Conservation (phyloP, 2,797 vertebrate genomes). For the Propithecus perrieri region DNA sequence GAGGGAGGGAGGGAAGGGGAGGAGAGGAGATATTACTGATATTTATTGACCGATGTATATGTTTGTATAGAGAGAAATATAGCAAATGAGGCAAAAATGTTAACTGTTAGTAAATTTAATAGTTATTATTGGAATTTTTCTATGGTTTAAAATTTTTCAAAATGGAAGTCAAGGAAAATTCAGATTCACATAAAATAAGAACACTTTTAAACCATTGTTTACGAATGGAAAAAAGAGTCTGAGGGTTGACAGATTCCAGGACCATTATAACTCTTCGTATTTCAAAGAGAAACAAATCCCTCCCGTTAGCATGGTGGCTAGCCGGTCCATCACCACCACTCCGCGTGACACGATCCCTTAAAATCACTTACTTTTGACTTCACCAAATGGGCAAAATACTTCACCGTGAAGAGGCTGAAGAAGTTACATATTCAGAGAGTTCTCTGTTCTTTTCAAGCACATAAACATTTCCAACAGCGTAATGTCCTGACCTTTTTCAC, state of each 20-base stretch:
- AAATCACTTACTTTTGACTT: neutral
- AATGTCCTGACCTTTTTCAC: constrained; percentile 50
- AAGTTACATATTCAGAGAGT: neutral
- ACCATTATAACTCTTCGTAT: neutral
- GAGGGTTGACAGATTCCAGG: neutral
- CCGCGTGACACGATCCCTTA: neutral
- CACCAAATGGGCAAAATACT: neutral
- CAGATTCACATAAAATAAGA: constrained; percentile 42
- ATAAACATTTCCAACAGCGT: neutral
- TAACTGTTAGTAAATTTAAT: neutral
- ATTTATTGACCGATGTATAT: neutral
- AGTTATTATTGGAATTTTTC: neutral
- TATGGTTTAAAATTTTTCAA: constrained; percentile 38
- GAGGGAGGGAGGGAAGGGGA: too few relatives aligned
- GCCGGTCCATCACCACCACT: neutral
- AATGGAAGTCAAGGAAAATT: neutral
- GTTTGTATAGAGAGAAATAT: neutral
- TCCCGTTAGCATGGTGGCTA: neutral
- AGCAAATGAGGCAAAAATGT: neutral
- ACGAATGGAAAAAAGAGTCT: neutral
- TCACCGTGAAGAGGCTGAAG: neutral
- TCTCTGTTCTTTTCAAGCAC: neutral
- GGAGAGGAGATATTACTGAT: neutral
- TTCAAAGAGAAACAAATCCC: neutral
- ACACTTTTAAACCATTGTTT: neutral